Percentiles rank a stretch among this genome's conserved stretches.
phyloP scores from a whole-genome alignment of 2,888 invertebrate genomes.

The Nephrocerus scutellatus region DNA sequence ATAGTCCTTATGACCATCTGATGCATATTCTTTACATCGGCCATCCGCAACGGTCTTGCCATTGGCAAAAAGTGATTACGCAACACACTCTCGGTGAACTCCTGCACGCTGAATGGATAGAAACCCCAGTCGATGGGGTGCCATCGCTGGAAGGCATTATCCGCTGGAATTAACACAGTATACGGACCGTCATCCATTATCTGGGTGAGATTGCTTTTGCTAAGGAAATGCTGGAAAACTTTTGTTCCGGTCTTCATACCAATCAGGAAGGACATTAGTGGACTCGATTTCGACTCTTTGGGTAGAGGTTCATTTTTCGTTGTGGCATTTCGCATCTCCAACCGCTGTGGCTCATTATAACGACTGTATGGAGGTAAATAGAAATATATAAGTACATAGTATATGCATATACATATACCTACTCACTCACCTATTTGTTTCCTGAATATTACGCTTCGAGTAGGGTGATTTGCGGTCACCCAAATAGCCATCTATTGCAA shows the following conservation, averaged over 20 bases:
- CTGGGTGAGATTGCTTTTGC: constrained; percentile 55
- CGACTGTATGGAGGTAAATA: constrained; percentile 28
- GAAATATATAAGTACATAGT: not conserved
- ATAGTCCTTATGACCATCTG: constrained; percentile 53
- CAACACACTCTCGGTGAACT: constrained; percentile 57
- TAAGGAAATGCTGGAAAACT: constrained; percentile 58
- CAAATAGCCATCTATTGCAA: constrained; percentile 47
- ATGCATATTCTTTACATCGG: constrained; percentile 50
- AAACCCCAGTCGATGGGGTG: constrained; percentile 65
- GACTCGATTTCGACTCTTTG: constrained; percentile 44
- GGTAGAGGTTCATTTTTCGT: constrained; percentile 45
- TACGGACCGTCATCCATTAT: constrained; percentile 53
- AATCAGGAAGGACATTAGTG: constrained; percentile 50
- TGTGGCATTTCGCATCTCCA: constrained; percentile 43
- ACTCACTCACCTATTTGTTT: constrained; percentile 43
- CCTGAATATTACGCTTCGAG: constrained; percentile 48
- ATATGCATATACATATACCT: constrained; percentile 1
- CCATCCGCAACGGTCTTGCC: constrained; percentile 50
- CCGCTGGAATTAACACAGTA: constrained; percentile 58
- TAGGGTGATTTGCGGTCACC: constrained; percentile 46
- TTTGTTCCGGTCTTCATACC: constrained; percentile 58
- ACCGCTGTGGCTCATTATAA: constrained; percentile 45
- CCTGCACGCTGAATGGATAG: constrained; percentile 60
- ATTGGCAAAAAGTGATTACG: constrained; percentile 57
- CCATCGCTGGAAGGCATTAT: constrained; percentile 61